Base-by-base conservation (phyloP, 2,113 vertebrate genomes). In the Sprattus sprattus region DNA sequence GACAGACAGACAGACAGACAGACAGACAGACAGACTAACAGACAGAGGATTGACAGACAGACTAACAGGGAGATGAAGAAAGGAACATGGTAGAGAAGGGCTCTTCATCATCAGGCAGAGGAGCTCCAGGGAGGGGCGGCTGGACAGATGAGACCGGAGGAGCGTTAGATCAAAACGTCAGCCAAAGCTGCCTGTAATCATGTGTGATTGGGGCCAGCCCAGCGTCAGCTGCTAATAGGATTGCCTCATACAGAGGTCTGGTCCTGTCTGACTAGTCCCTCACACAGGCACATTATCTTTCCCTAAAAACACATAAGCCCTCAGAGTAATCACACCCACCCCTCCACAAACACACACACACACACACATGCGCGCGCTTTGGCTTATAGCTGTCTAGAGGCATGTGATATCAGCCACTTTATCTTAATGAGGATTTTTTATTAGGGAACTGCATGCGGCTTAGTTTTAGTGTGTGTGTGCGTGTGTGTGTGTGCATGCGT, bases 151-250 rank as follows among this genome's bases (percentile, higher is more conserved):
- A 78, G 71, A 78, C 71, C 28, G 32, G 71, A 44, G 10, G 18
- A 60, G 71, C 15, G 32, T 46, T 64, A 83, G 82, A 81, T 88
- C 86, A 60, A 67, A 82, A 49, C 22, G 28, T 54, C 50, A 49
- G 71, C 67, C 60, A 85, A 84, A 52, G 71, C 75, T 16, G 84
- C 78, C 46, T 71, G 44, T 87, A 84, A 87, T 81, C 9, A 32
- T 83, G 50, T 50, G 45, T 50, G 54, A 83, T 84, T 85, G 15
- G 60, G 32, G n/a, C 49, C 28, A 78, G n/a, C 25, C 83, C 82
- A 49, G 71, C 44, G 78, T 87, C 82, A 52, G 49, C 71, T 13
- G 84, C 75, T 88, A 86, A 86, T 75, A 87, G 80, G 83, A 86
- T 87, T 81, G 71, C 71, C 32, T 80, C 46, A 60, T 67, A 47